Percentiles rank a stretch among this genome's conserved stretches.
Conservation (phyloP, 2,797 vertebrate species). For the Smutsia gigantea region DNA sequence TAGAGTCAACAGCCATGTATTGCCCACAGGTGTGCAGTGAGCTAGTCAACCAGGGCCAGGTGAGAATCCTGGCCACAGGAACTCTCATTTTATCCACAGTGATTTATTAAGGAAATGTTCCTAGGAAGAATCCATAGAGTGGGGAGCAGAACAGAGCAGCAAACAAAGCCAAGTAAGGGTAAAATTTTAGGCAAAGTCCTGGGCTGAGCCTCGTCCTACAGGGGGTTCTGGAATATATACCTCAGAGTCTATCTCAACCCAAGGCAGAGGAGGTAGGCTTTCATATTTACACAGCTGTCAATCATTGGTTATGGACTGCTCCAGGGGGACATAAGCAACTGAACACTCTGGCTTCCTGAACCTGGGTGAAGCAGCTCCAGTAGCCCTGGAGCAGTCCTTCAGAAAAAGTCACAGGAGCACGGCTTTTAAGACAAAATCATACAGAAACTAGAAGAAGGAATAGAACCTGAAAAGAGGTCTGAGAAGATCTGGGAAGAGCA, state of each 20-base stretch:
- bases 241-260: constrained; percentile 17
- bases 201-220: neutral
- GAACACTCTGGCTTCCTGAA: neutral
- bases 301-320: neutral
- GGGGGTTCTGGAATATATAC: constrained; percentile 24
- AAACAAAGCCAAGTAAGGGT: constrained; percentile 50
- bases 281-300: neutral
- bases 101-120: constrained; percentile 59
- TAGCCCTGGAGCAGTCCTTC: neutral
- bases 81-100: too few species aligned
- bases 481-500: neutral
- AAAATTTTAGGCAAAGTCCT: constrained; percentile 62
- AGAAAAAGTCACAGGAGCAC: neutral
- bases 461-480: neutral
- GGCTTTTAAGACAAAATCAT: neutral
- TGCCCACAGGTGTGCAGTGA: too few species aligned
- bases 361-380: neutral
- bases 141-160: neutral
- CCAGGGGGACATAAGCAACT: neutral
- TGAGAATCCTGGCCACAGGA: too few species aligned
- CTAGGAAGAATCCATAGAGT: neutral
- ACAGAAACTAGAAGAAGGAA: neutral
- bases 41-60: too few species aligned
- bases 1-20: too few species aligned
- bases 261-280: neutral